Conservation (phyloP, 2,888 invertebrate species). For the Thereva unica region DNA sequence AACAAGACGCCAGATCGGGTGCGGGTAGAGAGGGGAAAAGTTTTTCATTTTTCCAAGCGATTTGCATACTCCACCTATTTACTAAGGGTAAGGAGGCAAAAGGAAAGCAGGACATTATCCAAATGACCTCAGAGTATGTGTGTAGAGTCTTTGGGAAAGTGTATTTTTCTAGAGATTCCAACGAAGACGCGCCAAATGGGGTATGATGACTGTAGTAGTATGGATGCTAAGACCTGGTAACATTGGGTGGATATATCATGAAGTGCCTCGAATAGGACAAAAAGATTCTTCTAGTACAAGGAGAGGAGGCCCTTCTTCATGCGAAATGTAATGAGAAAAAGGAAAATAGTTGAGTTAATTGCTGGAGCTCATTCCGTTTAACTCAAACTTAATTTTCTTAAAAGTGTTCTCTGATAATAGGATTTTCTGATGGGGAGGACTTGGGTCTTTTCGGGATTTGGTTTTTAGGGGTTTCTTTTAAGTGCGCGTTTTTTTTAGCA, state of each 20-base stretch:
- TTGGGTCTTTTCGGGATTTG: no score
- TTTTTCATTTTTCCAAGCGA: slow-evolving; percentile 41
- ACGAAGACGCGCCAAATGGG: slow-evolving; percentile 15
- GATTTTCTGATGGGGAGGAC: slow-evolving; percentile 1
- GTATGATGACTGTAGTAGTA: neutral
- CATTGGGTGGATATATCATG: slow-evolving; percentile 12
- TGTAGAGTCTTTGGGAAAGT: slow-evolving; percentile 23
- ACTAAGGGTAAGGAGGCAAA: slow-evolving; percentile 17
- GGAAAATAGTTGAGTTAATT: slow-evolving; percentile 38
- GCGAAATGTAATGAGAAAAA: slow-evolving; percentile 31
- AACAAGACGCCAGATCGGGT: neutral
- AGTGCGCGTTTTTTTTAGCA: no score
- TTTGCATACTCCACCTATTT: slow-evolving; percentile 43
- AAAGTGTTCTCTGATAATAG: slow-evolving; percentile 36
- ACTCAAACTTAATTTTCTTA: slow-evolving; percentile 39
- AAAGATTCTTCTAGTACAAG: neutral
- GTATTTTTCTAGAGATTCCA: slow-evolving; percentile 4
- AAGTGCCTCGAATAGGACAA: slow-evolving; percentile 30
- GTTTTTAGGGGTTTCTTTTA: no score
- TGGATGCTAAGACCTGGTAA: slow-evolving; percentile 4
- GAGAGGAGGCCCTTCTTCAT: slow-evolving; percentile 17
- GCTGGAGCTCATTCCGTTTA: slow-evolving; percentile 38
- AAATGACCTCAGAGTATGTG: slow-evolving; percentile 40
- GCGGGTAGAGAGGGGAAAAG: slow-evolving; percentile 15
- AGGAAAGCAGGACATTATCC: slow-evolving; percentile 37